A percentile compares a stretch with the other conserved stretches of the same genome.
These are phyloP conservation scores for Xenus cinereus DNA, from an alignment of 2,113 vertebrate species.

Conservation along the genomic window DNA sequence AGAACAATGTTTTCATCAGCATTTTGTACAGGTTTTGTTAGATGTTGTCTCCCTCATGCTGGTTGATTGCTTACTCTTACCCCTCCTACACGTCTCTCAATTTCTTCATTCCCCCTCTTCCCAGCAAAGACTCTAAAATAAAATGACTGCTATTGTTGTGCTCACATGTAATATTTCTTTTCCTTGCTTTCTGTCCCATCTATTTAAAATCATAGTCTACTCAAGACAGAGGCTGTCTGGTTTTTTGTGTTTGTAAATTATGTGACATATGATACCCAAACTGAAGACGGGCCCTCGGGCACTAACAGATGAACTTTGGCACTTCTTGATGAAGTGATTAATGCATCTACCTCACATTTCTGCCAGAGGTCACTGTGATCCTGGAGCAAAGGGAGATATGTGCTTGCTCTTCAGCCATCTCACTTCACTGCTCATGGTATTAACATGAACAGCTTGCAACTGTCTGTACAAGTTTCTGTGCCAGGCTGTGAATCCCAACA, in stretches of 20 bases:
- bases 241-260: conserved; percentile 23
- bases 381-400: neutral
- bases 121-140: neutral
- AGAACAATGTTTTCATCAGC: conserved; percentile 19
- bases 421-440: neutral
- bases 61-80: neutral
- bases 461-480: neutral
- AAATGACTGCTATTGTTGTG: neutral
- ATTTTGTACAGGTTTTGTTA: conserved; percentile 8
- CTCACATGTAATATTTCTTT: neutral
- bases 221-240: conserved; percentile 2
- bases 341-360: neutral
- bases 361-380: conserved; percentile 50
- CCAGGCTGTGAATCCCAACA: neutral
- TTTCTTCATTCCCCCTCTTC: neutral
- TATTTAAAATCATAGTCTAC: conserved; percentile 1
- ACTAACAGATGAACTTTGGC: conserved; percentile 27
- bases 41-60: neutral
- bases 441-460: neutral
- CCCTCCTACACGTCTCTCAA: neutral
- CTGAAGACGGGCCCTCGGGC: neutral
- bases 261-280: conserved; percentile 2
- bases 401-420: neutral
- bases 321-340: conserved; percentile 34
- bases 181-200: neutral